Evolutionary conservation across 2,888 invertebrate species (phyloP).

Genomic region (Troides oblongomaculatus): DNA sequence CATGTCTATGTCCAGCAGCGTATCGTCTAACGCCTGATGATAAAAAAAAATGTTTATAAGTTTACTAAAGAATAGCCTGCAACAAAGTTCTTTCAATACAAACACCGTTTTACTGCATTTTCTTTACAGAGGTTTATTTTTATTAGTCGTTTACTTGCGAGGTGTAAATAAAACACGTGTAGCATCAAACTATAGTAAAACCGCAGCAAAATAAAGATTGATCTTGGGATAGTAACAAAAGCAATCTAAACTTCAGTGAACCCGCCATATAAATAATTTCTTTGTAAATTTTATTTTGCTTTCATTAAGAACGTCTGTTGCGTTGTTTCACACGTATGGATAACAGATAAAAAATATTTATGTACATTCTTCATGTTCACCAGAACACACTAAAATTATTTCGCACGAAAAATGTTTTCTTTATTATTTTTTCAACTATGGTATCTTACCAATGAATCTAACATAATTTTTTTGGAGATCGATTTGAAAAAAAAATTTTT

Average conservation of each 20-base stretch:
- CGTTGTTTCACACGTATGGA: background rate
- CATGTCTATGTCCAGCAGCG: too few relatives aligned
- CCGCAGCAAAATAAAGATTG: slow-evolving; percentile 17
- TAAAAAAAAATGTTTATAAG: too few relatives aligned
- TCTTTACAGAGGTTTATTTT: slow-evolving; percentile 12
- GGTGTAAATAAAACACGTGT: slow-evolving; percentile 18
- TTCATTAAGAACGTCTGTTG: background rate
- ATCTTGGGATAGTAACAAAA: slow-evolving; percentile 8
- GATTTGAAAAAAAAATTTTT: too few relatives aligned
- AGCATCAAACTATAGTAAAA: slow-evolving; percentile 16
- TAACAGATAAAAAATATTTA: background rate
- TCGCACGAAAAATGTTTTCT: background rate
- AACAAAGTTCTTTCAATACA: slow-evolving; percentile 15
- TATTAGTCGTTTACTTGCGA: slow-evolving; percentile 20
- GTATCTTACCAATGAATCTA: too few relatives aligned
- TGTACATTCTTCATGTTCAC: background rate
- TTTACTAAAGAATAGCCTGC: background rate
- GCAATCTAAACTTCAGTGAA: background rate
- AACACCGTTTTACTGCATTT: slow-evolving; percentile 6
- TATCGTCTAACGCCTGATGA: too few relatives aligned
- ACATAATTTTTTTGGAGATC: too few relatives aligned
- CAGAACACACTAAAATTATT: background rate
- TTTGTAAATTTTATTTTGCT: background rate
- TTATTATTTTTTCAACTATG: too few relatives aligned
- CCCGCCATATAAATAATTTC: background rate